Base-by-base conservation (phyloP, 2,888 invertebrate genomes). In the Thalpophila matura region DNA sequence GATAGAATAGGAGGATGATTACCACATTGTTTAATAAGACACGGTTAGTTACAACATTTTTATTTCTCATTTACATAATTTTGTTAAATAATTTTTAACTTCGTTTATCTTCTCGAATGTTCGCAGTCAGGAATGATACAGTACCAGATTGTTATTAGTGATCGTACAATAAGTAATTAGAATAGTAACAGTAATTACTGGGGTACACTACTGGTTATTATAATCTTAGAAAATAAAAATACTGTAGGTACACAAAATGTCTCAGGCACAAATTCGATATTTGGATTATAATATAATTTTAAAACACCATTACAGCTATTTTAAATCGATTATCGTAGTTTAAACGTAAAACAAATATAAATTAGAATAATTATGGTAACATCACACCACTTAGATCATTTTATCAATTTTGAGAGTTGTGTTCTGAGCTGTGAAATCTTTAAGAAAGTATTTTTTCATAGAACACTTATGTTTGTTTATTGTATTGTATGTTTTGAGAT, bases 331-430 rank as follows among this genome's bases (percentile, higher is more conserved):
- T 47, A 37, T 51, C 46, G 31, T 66, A 51, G 22, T 37, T 50
- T 57, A 37, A 57, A 56, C 38, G 18, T 47, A 37, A 18, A 57
- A 57, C 57, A 47, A 74, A 42, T 18, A 51, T 55, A 55, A 65
- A 56, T 73, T n/a, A n/a, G n/a, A 38, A 38, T 56, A 27, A 35
- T 7, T 43, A 37, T 29, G 37, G 14, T 69, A 47, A 74, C 31
- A 47, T 43, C n/a, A 56, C 26, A 24, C 9, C 3, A 20, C 7
- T 50, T 16, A 1, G 22, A 26, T 27, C 1, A 46, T 38, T 46
- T 20, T 2, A 64, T 55, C 3, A 33, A 26, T 37, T 37, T 57
- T 37, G 42, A 24, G n/a, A 29, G 10, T 47, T 42, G 22, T 51
- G n/a, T 7, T 5, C 7, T 16, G 46, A 18, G 37, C n/a, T 56